phyloP scores from a whole-genome alignment of 2,113 vertebrate genomes.

The Barnardius zonarius region DNA sequence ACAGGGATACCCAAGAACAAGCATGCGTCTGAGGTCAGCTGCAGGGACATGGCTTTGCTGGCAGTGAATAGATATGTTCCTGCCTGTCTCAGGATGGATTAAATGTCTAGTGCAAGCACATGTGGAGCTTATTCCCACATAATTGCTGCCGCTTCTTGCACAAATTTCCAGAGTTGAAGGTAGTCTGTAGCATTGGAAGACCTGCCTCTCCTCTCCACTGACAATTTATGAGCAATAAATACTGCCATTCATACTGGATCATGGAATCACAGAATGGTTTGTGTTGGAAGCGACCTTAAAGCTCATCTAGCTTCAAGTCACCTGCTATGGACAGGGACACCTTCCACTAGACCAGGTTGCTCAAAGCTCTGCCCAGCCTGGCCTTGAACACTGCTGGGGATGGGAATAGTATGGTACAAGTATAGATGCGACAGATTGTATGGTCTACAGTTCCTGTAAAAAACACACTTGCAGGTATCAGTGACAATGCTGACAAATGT shows the following conservation, averaged over 20 bases:
- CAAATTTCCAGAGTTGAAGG: background rate
- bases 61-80: background rate
- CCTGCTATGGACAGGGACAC: background rate
- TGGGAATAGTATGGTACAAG: background rate
- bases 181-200: background rate
- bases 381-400: background rate
- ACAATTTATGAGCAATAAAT: background rate
- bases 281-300: background rate
- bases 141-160: background rate
- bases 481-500: background rate
- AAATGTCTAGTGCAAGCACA: background rate
- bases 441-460: background rate
- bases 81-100: background rate
- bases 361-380: background rate
- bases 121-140: background rate
- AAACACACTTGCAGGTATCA: background rate
- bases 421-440: background rate
- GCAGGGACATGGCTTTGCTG: background rate
- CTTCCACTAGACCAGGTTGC: background rate
- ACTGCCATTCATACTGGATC: background rate
- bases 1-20: background rate
- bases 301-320: background rate
- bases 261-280: background rate
- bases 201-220: background rate
- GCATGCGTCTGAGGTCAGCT: background rate